Evolutionary conservation across 2,888 invertebrate species (phyloP).

Genomic region (Peribatodes rhomboidaria): DNA sequence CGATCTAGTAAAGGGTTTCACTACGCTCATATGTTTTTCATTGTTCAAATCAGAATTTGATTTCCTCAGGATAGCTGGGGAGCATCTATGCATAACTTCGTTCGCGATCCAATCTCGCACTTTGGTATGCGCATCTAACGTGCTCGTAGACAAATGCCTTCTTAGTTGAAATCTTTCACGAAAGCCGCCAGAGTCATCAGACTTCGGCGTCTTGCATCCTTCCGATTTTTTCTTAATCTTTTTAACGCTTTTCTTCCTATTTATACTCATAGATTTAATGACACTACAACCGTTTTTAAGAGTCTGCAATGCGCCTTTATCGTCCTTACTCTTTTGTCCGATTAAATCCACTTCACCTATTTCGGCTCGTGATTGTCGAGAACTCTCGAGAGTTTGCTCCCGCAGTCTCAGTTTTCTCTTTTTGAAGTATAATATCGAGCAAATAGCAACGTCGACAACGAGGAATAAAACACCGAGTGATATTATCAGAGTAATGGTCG

Average conservation of each 20-base stretch:
- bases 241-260: slow-evolving; percentile 80
- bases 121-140: slow-evolving; percentile 94
- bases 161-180: slow-evolving; percentile 88
- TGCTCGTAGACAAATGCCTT: slow-evolving; percentile 91
- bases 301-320: slow-evolving; percentile 75
- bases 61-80: slow-evolving; percentile 88
- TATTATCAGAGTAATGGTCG: slow-evolving; percentile 88
- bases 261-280: slow-evolving; percentile 85
- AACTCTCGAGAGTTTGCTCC: slow-evolving; percentile 77
- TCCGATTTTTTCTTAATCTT: slow-evolving; percentile 85
- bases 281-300: slow-evolving; percentile 86
- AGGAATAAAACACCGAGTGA: slow-evolving; percentile 90
- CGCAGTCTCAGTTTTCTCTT: slow-evolving; percentile 85
- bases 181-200: slow-evolving; percentile 85
- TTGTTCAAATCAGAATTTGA: slow-evolving; percentile 73
- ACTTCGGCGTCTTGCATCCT: slow-evolving; percentile 84
- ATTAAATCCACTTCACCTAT: slow-evolving; percentile 81
- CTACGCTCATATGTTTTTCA: slow-evolving; percentile 63
- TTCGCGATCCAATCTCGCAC: slow-evolving; percentile 95
- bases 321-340: slow-evolving; percentile 80
- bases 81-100: slow-evolving; percentile 91
- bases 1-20: slow-evolving; percentile 77
- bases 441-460: slow-evolving; percentile 90
- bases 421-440: slow-evolving; percentile 89
- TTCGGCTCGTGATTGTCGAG: slow-evolving; percentile 82